A percentile compares a stretch with the other conserved stretches of the same genome.
Evolutionary conservation across 2,113 vertebrate species (phyloP).

Genomic region (Prochilodus magdalenae): DNA sequence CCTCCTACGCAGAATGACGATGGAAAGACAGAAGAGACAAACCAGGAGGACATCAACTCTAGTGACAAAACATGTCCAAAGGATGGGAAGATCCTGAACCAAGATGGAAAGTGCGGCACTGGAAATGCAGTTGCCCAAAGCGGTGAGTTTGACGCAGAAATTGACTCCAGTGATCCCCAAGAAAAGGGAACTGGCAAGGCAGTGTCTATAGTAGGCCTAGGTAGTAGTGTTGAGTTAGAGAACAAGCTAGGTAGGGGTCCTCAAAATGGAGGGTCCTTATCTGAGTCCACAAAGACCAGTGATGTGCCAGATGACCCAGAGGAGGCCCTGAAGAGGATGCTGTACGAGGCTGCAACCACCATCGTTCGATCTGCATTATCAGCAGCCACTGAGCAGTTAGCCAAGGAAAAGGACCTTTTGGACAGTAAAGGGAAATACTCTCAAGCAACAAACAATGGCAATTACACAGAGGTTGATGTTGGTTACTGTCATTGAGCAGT

Average conservation of each 20-base stretch:
- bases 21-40: constrained; percentile 56
- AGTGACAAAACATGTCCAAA: constrained; percentile 65
- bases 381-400: constrained; percentile 75
- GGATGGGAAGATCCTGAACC: constrained; percentile 73
- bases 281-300: constrained; percentile 43
- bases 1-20: constrained; percentile 62
- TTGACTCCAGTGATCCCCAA: constrained; percentile 61
- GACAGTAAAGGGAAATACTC: constrained; percentile 65
- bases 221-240: constrained; percentile 55
- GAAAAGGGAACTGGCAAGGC: constrained; percentile 60
- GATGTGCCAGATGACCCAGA: constrained; percentile 57
- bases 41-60: constrained; percentile 64
- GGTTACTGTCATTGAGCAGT: constrained; percentile 52
- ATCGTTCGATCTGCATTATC: constrained; percentile 76
- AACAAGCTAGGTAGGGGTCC: constrained; percentile 51
- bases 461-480: constrained; percentile 48
- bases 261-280: constrained; percentile 59
- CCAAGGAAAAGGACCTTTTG: constrained; percentile 63
- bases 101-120: constrained; percentile 71
- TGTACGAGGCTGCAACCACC: constrained; percentile 71
- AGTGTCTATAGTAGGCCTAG: constrained; percentile 52
- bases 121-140: constrained; percentile 74
- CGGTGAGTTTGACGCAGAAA: constrained; percentile 75
- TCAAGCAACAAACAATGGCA: constrained; percentile 45
- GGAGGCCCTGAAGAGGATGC: constrained; percentile 70